Conservation (phyloP, 2,888 invertebrate genomes). For the Drosophila histrio region DNA sequence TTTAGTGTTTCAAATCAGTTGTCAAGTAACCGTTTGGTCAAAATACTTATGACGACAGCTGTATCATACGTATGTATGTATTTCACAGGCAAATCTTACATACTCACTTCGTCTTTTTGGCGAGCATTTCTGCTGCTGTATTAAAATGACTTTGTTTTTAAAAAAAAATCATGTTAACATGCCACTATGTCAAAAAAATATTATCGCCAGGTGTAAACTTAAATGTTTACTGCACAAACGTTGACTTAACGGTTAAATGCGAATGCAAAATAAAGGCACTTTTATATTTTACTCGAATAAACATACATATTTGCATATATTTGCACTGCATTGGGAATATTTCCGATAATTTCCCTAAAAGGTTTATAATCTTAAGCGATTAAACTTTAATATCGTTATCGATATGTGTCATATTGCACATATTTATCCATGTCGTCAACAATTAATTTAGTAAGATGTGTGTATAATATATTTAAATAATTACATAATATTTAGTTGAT, state of each 20-base stretch:
- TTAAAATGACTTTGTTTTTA: slow-evolving; percentile 29
- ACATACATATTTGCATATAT: not conserved
- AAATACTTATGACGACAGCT: not conserved
- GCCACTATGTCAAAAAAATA: slow-evolving; percentile 48
- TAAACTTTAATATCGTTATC: too few species aligned
- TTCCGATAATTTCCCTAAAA: too few species aligned
- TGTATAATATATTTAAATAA: too few species aligned
- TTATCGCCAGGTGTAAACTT: slow-evolving; percentile 16
- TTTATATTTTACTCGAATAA: not conserved
- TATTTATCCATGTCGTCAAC: too few species aligned
- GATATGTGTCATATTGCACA: too few species aligned
- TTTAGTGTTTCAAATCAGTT: too few species aligned
- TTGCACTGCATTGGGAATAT: too few species aligned
- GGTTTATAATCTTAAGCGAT: too few species aligned
- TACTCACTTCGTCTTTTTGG: slow-evolving; percentile 34
- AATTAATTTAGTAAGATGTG: too few species aligned
- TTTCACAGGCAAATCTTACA: slow-evolving; percentile 32
- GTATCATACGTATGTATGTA: slow-evolving; percentile 1
- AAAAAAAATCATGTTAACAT: slow-evolving; percentile 48
- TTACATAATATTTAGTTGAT: slow-evolving; percentile 35
- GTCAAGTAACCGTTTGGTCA: too few species aligned
- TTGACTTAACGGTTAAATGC: slow-evolving; percentile 28
- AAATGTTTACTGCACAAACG: slow-evolving; percentile 26
- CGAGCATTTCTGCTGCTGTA: slow-evolving; percentile 46
- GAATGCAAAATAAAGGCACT: not conserved